These are phyloP conservation scores for Spilogale gracilis DNA, from an alignment of 2,113 vertebrate species.

Conservation along the genomic window DNA sequence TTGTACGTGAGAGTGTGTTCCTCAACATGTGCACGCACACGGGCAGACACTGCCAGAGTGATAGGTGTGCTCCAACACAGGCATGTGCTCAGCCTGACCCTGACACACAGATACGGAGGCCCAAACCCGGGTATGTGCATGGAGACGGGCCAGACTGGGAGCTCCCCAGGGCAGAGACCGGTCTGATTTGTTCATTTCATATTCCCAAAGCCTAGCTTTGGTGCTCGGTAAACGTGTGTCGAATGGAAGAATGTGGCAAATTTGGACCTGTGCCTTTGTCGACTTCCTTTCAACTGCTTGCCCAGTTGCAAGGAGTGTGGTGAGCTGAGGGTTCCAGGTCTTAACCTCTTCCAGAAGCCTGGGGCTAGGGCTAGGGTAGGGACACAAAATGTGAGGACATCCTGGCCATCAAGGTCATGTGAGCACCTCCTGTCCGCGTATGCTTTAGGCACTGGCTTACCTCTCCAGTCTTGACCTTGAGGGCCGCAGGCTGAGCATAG, in stretches of 20 bases:
- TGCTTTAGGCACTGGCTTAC: accelerated
- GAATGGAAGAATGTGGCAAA: neutral
- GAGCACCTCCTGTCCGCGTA: neutral
- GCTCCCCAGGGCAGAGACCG: neutral
- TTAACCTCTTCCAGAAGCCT: neutral
- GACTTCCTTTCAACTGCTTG: neutral
- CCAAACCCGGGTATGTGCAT: neutral
- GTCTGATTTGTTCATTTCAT: neutral
- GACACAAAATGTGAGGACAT: neutral
- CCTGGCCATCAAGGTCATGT: neutral
- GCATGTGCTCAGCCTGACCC: neutral
- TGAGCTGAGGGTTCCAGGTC: neutral
- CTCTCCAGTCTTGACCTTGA: neutral
- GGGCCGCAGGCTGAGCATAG: neutral
- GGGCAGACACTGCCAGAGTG: neutral
- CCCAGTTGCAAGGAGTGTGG: neutral
- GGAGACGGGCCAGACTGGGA: accelerated
- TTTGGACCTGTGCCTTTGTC: accelerated
- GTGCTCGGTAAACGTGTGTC: neutral
- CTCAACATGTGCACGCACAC: accelerated
- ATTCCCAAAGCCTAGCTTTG: neutral
- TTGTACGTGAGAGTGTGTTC: accelerated
- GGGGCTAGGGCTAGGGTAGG: neutral
- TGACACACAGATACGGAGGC: accelerated
- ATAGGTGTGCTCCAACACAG: neutral